Conservation (phyloP, 2,888 invertebrate species). For the Invenusta paracnida region DNA sequence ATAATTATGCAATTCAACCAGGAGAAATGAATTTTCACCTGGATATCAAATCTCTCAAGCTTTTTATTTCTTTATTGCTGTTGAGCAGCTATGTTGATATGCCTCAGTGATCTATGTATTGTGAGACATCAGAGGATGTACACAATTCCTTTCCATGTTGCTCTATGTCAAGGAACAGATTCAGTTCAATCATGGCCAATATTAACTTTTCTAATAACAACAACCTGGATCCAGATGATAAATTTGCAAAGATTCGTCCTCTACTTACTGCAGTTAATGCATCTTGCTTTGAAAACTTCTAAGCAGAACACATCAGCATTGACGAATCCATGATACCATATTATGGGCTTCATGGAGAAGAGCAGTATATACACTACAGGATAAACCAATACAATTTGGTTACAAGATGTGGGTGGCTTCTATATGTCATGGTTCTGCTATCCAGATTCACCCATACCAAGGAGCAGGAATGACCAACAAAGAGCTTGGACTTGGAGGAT, state of each 20-base stretch:
- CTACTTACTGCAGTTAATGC: neutral
- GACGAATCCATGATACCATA: neutral
- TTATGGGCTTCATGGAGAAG: too few species aligned
- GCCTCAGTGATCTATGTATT: neutral
- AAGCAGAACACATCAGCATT: neutral
- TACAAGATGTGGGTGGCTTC: neutral
- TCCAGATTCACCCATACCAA: neutral
- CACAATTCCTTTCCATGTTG: neutral
- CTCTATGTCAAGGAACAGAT: neutral
- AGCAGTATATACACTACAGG: too few species aligned
- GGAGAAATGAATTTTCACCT: neutral
- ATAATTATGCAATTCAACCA: neutral
- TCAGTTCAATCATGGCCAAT: neutral
- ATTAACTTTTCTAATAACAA: neutral
- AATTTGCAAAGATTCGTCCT: neutral
- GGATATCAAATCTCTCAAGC: neutral
- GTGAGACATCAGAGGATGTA: neutral
- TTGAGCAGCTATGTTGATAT: neutral
- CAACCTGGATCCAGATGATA: neutral
- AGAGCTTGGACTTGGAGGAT: neutral
- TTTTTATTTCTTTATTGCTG: neutral
- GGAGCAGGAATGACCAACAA: neutral
- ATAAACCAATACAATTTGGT: neutral
- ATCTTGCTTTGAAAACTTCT: neutral
- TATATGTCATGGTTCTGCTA: neutral